Evolutionary conservation across 2,797 vertebrate species (phyloP).

Genomic region (Apogon hyalosoma): DNA sequence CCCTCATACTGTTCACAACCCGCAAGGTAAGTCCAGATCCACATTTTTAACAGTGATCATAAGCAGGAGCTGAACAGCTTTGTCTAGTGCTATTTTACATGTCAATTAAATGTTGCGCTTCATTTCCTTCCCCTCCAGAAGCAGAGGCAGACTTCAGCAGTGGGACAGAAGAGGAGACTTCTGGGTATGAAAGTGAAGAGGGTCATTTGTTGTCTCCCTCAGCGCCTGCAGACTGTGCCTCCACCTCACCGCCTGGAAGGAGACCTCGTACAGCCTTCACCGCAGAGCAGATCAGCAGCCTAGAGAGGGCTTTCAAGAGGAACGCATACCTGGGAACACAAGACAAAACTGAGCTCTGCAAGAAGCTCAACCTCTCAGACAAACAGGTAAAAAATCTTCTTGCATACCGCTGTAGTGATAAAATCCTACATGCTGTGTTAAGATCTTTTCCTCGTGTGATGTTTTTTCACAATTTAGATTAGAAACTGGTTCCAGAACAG

Average conservation of each 20-base stretch:
- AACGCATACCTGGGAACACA: slow-evolving; percentile 85
- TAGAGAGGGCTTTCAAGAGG: slow-evolving; percentile 84
- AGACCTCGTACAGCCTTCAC: slow-evolving; percentile 86
- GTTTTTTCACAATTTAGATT: slow-evolving; percentile 69
- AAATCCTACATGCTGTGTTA: background rate
- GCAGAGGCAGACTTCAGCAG: slow-evolving; percentile 72
- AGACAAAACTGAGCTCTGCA: slow-evolving; percentile 86
- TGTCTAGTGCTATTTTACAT: background rate
- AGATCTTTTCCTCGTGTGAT: background rate
- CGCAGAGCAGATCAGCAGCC: slow-evolving; percentile 81
- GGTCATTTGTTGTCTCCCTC: slow-evolving; percentile 72
- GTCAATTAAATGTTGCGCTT: background rate
- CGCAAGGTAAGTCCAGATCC: slow-evolving; percentile 43
- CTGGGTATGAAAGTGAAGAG: slow-evolving; percentile 84
- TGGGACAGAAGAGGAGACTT: slow-evolving; percentile 82
- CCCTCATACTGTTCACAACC: background rate
- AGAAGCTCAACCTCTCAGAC: slow-evolving; percentile 82
- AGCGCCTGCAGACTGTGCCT: background rate
- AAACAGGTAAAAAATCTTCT: slow-evolving; percentile 78
- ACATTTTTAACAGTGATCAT: background rate
- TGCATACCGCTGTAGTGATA: background rate
- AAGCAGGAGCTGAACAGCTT: background rate
- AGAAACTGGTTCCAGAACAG: slow-evolving; percentile 89
- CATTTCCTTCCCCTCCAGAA: slow-evolving; percentile 31
- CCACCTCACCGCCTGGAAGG: slow-evolving; percentile 60